Evolutionary conservation across 2,113 vertebrate species (phyloP), one percentile per base, ranked within the genome.

Genomic region (Corythoichthys haematopterus): DNA sequence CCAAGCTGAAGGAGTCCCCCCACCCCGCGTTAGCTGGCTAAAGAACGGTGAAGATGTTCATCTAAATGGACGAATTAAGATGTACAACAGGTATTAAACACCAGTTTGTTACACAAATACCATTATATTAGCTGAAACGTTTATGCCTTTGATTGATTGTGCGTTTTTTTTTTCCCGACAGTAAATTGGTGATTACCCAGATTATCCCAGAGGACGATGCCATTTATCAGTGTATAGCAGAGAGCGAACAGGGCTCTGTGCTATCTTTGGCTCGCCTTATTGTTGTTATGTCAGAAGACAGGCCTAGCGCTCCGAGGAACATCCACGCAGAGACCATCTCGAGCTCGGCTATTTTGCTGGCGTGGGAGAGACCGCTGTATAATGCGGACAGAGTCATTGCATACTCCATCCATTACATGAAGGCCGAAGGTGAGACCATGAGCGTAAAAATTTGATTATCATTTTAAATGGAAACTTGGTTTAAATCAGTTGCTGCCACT

Each of bases 361-460:
- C 95, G 0, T 99, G 97, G 97, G 94, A 98, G 80, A 91, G 94
- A 78, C 97, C 97, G 0, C 90, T 96, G 5, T 98, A 96, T 77
- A 99, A 99, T 53, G 93, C 96, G 0, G 92, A 98, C 84, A 98
- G 95, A 92, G 95, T 99, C 71, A 99, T 99, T 6, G 97, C 97
- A 12, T 99, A 98, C 86, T 99, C 97, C 0, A 93, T 99, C 69
- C 97, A 99, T 84, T 99, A 98, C 86, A 98, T 95, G 94, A 98
- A 97, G 75, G 94, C 96, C 57, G 96, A 98, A 95, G 97, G 97
- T 98, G 80, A 90, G 88, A 53, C 16, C 37, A 33, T 8, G 15
- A 40, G 14, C 9, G 36, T 36, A 10, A 57, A 48, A 14, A 48
- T 48, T 28, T 28, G 20, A 28, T 28, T 28, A 28, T 28, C 20